A percentile compares a stretch with the other conserved stretches of the same genome.
Conservation (phyloP, 2,888 invertebrate genomes). For the Prosapia bicincta region DNA sequence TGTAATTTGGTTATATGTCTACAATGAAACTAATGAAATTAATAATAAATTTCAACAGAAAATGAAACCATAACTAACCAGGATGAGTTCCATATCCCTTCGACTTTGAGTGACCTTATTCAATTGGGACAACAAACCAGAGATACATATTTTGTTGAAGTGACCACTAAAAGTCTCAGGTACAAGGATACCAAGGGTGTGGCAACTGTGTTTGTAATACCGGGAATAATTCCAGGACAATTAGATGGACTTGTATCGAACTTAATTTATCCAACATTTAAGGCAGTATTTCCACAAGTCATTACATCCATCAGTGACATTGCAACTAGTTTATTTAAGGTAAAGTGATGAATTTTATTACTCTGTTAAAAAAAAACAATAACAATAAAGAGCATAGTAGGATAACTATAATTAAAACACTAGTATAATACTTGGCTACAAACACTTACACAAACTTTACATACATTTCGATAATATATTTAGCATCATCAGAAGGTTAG, state of each 20-base stretch:
- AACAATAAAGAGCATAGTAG: too few relatives aligned
- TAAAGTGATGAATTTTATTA: too few relatives aligned
- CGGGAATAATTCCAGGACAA: conserved; percentile 27
- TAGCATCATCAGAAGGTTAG: too few relatives aligned
- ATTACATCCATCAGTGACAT: conserved; percentile 18
- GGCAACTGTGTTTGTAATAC: conserved; percentile 32
- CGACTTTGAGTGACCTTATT: background rate
- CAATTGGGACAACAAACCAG: background rate
- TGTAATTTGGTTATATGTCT: too few relatives aligned
- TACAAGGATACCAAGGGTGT: conserved; percentile 22
- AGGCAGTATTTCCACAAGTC: conserved; percentile 28
- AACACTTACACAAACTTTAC: too few relatives aligned
- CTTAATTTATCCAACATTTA: conserved; percentile 30
- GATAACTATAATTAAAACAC: too few relatives aligned
- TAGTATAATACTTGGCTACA: too few relatives aligned
- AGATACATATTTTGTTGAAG: conserved; percentile 5
- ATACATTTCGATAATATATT: too few relatives aligned
- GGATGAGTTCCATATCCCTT: background rate
- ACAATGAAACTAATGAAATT: too few relatives aligned
- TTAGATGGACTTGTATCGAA: conserved; percentile 23
- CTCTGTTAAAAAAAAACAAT: too few relatives aligned
- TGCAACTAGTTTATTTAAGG: conserved; percentile 22
- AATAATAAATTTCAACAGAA: too few relatives aligned
- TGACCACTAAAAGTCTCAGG: conserved; percentile 19
- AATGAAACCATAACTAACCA: background rate